A percentile compares a stretch with the other conserved stretches of the same genome.
phyloP scores from a whole-genome alignment of 2,797 vertebrate species.

The Toxotes lorentzi region DNA sequence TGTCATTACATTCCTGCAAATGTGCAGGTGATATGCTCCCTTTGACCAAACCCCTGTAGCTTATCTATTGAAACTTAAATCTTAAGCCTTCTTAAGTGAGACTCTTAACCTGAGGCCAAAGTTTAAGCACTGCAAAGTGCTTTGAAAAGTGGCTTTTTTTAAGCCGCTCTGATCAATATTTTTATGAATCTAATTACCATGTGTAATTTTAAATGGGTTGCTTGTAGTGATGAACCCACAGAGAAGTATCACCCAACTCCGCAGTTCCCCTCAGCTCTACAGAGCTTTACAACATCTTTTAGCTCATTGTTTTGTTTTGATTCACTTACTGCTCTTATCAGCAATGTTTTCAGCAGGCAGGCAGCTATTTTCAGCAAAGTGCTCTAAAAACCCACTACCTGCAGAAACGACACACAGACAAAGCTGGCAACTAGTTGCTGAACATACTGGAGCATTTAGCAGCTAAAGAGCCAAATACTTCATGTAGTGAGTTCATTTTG shows the following conservation, averaged over 20 bases:
- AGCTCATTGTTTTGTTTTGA: constrained; percentile 21
- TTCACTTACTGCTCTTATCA: constrained; percentile 4
- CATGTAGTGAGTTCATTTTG: neutral
- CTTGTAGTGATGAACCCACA: neutral
- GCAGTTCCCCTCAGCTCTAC: neutral
- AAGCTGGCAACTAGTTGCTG: neutral
- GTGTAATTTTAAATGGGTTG: neutral
- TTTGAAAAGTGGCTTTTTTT: neutral
- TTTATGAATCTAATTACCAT: constrained; percentile 7
- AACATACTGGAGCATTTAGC: neutral
- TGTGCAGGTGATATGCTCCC: constrained; percentile 20
- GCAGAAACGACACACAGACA: neutral
- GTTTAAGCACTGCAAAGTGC: constrained; percentile 3
- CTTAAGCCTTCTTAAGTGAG: neutral
- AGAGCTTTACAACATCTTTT: neutral
- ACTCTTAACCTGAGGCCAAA: neutral
- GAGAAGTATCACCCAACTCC: neutral
- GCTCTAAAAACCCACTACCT: neutral
- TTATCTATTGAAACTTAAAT: constrained; percentile 21
- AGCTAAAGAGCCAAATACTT: neutral
- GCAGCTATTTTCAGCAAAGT: constrained; percentile 1
- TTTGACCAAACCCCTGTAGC: constrained; percentile 21
- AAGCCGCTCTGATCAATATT: constrained; percentile 13
- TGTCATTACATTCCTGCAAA: constrained; percentile 40
- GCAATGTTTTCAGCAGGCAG: neutral